Conservation (phyloP, 2,113 vertebrate genomes). For the Platysternon megacephalum region DNA sequence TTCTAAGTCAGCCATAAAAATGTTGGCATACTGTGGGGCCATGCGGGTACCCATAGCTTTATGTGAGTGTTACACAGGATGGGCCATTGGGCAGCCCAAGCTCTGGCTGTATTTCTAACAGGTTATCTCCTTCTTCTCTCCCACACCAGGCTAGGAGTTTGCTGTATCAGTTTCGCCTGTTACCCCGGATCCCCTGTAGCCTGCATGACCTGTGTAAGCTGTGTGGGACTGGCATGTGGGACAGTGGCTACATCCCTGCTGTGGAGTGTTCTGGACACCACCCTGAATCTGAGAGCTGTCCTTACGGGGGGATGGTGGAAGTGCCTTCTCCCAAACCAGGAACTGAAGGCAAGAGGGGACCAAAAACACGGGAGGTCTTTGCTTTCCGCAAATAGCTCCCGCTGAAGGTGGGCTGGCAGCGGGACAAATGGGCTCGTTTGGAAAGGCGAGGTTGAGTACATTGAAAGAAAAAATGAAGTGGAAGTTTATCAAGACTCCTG, state of each 20-base stretch:
- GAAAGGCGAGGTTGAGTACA: neutral
- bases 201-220: conserved; percentile 94
- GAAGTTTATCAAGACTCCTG: neutral
- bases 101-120: neutral
- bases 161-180: conserved; percentile 95
- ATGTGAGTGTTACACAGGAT: neutral
- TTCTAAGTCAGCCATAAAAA: too few species aligned
- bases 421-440: conserved; percentile 33
- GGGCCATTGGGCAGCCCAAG: neutral
- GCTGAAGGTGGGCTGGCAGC: neutral
- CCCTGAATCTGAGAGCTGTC: conserved; percentile 89
- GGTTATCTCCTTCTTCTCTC: conserved; percentile 17
- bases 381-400: conserved; percentile 87
- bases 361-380: conserved; percentile 88
- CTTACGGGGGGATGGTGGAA: conserved; percentile 88
- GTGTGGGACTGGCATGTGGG: conserved; percentile 97
- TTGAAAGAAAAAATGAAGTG: neutral
- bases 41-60: too few species aligned
- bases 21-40: too few species aligned
- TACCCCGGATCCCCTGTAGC: conserved; percentile 94
- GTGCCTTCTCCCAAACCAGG: conserved; percentile 75
- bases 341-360: conserved; percentile 79
- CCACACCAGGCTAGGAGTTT: conserved; percentile 90
- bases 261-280: conserved; percentile 96
- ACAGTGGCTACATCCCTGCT: conserved; percentile 94